phyloP scores from a whole-genome alignment of 2,113 vertebrate species.

The Phaethon lepturus region DNA sequence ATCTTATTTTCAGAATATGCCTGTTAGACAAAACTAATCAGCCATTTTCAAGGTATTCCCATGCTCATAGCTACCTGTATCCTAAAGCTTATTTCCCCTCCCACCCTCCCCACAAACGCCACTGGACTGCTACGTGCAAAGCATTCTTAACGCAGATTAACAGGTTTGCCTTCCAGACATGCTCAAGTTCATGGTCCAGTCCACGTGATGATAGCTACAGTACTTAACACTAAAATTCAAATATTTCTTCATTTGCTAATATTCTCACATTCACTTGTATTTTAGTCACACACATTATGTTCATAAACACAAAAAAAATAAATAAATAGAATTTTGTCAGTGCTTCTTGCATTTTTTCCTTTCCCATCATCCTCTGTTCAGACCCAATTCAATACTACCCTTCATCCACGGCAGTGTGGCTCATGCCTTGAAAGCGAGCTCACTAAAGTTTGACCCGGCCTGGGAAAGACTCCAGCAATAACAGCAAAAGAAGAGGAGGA shows the following conservation, averaged over 20 bases:
- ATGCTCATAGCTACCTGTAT: neutral
- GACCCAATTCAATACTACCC: too few relatives aligned
- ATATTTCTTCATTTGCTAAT: neutral
- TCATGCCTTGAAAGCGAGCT: neutral
- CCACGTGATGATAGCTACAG: neutral
- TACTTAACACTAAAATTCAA: neutral
- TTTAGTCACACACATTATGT: neutral
- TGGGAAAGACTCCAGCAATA: neutral
- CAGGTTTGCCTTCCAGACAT: neutral
- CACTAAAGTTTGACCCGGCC: neutral
- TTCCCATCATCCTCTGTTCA: neutral
- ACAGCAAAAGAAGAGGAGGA: neutral
- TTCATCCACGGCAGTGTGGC: fast-evolving
- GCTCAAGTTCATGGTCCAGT: neutral
- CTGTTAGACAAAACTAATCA: slow-evolving; percentile 22
- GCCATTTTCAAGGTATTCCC: neutral
- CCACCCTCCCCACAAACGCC: neutral
- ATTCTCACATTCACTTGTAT: neutral
- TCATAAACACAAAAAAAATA: neutral
- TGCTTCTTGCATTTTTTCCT: neutral
- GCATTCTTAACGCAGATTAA: too few relatives aligned
- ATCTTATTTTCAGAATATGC: neutral
- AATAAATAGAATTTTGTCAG: fast-evolving
- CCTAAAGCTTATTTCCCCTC: neutral
- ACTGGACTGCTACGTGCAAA: neutral